These are phyloP conservation scores for Volucella bombylans DNA, from an alignment of 2,888 invertebrate species.

Conservation along the genomic window DNA sequence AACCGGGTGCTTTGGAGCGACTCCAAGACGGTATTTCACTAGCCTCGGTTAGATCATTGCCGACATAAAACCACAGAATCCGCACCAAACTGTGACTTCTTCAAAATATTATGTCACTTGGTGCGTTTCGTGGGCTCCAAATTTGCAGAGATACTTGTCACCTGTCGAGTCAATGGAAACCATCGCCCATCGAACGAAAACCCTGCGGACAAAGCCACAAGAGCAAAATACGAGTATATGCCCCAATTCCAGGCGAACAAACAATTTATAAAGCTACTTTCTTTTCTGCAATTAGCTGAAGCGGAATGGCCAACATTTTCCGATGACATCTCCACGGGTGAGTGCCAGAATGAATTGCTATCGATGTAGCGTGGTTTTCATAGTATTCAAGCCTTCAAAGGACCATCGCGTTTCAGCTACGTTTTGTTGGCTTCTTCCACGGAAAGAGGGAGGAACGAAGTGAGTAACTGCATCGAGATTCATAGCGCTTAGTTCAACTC, in stretches of 20 bases:
- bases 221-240: too few species aligned
- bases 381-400: constrained; percentile 16
- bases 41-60: background rate
- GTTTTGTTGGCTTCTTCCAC: too few species aligned
- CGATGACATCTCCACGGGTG: background rate
- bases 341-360: background rate
- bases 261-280: too few species aligned
- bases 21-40: too few species aligned
- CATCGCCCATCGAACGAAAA: constrained; percentile 30
- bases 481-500: too few species aligned
- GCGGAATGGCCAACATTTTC: constrained; percentile 1
- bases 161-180: constrained; percentile 1
- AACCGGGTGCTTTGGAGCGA: too few species aligned
- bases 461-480: too few species aligned
- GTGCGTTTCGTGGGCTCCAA: background rate
- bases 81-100: too few species aligned
- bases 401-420: background rate
- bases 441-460: too few species aligned
- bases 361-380: background rate
- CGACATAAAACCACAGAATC: too few species aligned
- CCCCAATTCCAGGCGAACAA: constrained; percentile 12
- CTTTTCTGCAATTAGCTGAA: constrained; percentile 16
- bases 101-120: too few species aligned
- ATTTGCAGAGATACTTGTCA: constrained; percentile 19
- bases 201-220: constrained; percentile 21